Evolutionary conservation across 2,113 vertebrate species (phyloP), one percentile per base, ranked within the genome.

Genomic region (Thomomys bottae): DNA sequence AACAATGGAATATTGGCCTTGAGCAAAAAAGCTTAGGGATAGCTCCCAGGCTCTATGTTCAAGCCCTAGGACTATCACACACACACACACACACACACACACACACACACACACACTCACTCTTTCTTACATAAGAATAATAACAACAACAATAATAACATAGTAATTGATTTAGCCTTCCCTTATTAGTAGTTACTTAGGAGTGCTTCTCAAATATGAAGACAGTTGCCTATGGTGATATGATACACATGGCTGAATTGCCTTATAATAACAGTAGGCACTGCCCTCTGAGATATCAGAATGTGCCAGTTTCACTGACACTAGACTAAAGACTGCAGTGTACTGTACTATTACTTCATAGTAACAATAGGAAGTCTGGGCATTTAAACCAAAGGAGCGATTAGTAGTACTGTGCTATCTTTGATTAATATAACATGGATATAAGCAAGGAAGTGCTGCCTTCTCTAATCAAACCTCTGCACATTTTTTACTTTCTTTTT

Each of bases 381-480:
- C 66, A 30, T 82, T 64, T 92, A 57, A 78, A 92, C 38, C 3
- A 21, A 42, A 78, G 32, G 70, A 75, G 32, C 40, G 75, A 12
- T 54, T 66, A 72, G 24, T 89, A 32, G 40, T 71, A 23, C 49
- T 57, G 14, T 49, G 54, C 75, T 76, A 32, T 84, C 70, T 86
- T 85, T 89, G 23, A 71, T 68, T 80, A 78, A 78, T 11, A 17
- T 54, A 63, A 45, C n/a, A 45, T 66, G 63, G 36, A 28, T 87
- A 18, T 87, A 71, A 8, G 32, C 32, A 54, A 63, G 36, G 36
- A 92, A 82, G 14, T 77, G 20, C 36, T 66, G 42, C 26, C 5
- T 84, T 78, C 59, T 80, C 28, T 80, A 82, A 89, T 94, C 42
- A 78, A 70, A 90, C 86, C 64, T 63, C 11, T 49, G n/a, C n/a